A percentile compares a stretch with the other conserved stretches of the same genome.
Evolutionary conservation across 2,797 vertebrate species (phyloP).

Genomic region (Calcarius lapponicus): DNA sequence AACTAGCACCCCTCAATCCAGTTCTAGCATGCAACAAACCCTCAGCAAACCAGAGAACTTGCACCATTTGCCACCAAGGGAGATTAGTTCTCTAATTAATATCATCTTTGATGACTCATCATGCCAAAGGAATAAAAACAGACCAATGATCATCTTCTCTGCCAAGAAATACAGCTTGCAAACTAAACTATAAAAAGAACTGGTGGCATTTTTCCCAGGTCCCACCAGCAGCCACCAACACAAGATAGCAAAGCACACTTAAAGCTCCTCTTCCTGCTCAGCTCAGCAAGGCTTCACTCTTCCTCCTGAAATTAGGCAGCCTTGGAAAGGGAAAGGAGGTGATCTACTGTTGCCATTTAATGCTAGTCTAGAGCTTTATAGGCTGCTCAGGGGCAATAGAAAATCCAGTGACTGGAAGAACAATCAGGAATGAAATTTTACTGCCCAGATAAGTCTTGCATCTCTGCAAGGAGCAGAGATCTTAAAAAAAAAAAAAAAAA

Average conservation of each 20-base stretch:
- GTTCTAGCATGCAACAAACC: background rate
- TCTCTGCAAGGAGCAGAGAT: background rate
- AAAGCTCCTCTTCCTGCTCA: background rate
- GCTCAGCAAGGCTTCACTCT: background rate
- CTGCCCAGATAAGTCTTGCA: accelerated
- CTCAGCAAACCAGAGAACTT: background rate
- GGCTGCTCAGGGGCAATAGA: background rate
- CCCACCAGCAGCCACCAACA: background rate
- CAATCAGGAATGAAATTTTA: background rate
- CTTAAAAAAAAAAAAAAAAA: background rate
- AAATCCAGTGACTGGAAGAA: background rate
- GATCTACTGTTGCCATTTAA: background rate
- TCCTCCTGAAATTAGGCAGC: background rate
- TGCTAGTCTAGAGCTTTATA: background rate
- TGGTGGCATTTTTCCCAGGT: background rate
- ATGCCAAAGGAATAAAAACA: background rate
- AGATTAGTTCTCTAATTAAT: background rate
- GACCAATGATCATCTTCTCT: background rate
- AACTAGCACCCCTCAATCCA: background rate
- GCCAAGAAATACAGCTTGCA: background rate
- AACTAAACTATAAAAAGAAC: background rate
- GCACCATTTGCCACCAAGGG: background rate
- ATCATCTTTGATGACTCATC: background rate
- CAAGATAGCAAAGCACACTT: background rate
- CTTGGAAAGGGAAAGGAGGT: background rate